These are phyloP conservation scores for Xiphias gladius DNA, from an alignment of 2,113 vertebrate genomes.

Conservation along the genomic window DNA sequence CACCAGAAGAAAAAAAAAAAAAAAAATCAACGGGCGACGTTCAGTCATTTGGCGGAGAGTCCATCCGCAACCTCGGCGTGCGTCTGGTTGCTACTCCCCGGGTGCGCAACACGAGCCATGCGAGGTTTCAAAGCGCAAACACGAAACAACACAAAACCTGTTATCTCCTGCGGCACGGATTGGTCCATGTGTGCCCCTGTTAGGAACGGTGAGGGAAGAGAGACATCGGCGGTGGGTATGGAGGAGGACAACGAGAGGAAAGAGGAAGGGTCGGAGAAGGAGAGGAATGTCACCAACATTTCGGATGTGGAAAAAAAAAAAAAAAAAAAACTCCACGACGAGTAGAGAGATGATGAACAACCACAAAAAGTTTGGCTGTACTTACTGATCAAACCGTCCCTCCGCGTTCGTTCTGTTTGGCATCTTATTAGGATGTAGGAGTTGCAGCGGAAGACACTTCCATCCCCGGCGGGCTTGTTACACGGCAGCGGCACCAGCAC, in stretches of 20 bases:
- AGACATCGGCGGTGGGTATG: background rate
- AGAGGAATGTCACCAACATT: constrained; percentile 52
- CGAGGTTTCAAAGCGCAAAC: constrained; percentile 20
- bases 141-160: background rate
- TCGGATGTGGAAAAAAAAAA: background rate
- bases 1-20: background rate
- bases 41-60: constrained; percentile 26
- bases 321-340: constrained; percentile 15
- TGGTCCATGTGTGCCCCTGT: constrained; percentile 17
- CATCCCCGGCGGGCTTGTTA: constrained; percentile 58
- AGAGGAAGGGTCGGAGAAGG: background rate
- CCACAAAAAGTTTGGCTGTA: constrained; percentile 67
- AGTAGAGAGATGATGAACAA: constrained; percentile 20
- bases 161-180: constrained; percentile 7
- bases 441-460: constrained; percentile 68
- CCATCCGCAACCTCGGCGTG: constrained; percentile 46
- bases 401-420: constrained; percentile 64
- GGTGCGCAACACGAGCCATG: constrained; percentile 38
- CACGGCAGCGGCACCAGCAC: constrained; percentile 40
- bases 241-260: constrained; percentile 12
- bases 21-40: no score
- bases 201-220: background rate
- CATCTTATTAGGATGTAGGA: constrained; percentile 70
- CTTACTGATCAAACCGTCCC: constrained; percentile 77
- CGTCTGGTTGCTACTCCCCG: constrained; percentile 16